A percentile compares a stretch with the other conserved stretches of the same genome.
Conservation (phyloP, 2,888 invertebrate species). For the Hypomecis punctinalis region DNA sequence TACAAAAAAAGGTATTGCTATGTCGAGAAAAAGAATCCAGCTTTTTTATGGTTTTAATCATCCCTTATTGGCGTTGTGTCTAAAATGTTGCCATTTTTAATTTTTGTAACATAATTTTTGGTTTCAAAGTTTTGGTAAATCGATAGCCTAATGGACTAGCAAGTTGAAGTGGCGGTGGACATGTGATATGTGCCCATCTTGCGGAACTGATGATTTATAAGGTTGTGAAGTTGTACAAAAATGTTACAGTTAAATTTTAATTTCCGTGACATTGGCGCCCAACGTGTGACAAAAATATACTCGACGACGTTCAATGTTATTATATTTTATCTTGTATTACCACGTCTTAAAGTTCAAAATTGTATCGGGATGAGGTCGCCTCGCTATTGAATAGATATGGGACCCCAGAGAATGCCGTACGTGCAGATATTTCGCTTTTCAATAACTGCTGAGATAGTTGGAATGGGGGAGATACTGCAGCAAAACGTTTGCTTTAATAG, state of each 20-base stretch:
- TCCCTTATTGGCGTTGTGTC: too few species aligned
- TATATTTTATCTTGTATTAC: background rate
- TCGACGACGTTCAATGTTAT: background rate
- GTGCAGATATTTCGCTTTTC: slow-evolving; percentile 12
- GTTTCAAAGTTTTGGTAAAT: too few species aligned
- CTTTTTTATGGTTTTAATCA: too few species aligned
- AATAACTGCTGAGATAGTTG: slow-evolving; percentile 16
- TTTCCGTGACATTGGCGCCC: slow-evolving; percentile 10
- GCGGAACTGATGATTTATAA: too few species aligned
- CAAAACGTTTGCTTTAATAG: background rate
- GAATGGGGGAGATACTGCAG: background rate
- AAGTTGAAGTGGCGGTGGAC: too few species aligned
- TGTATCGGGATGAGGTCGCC: background rate
- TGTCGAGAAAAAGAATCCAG: too few species aligned
- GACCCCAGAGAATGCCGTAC: slow-evolving; percentile 8
- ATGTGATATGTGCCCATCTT: too few species aligned
- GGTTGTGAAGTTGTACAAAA: background rate
- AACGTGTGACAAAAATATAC: slow-evolving; percentile 1
- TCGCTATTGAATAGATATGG: slow-evolving; percentile 2
- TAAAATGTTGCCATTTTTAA: too few species aligned
- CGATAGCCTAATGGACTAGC: too few species aligned
- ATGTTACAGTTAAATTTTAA: background rate
- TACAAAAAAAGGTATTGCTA: too few species aligned
- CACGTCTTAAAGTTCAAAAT: background rate
- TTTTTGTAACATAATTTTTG: too few species aligned